phyloP scores from a whole-genome alignment of 2,113 vertebrate species.

The Passer domesticus region DNA sequence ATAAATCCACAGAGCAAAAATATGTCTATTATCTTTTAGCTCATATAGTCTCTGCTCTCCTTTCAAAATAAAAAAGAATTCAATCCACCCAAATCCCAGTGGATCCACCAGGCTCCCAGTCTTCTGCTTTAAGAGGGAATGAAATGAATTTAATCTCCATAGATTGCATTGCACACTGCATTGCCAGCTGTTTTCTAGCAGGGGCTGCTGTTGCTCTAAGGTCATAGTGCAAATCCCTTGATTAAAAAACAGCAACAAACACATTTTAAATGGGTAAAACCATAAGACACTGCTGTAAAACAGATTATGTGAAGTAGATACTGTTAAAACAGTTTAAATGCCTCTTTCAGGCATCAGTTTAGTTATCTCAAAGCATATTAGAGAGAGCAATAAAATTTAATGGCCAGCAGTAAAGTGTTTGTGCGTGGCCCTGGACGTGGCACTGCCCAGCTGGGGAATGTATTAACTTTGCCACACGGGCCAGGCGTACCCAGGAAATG shows the following conservation, averaged over 20 bases:
- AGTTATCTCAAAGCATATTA: conserved; percentile 64
- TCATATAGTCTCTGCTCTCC: not conserved
- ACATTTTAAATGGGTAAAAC: conserved; percentile 50
- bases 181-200: conserved; percentile 37
- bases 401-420: conserved; percentile 55
- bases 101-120: not conserved
- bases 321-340: conserved; percentile 55
- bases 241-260: conserved; percentile 36
- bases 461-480: accelerated
- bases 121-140: not conserved
- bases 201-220: not conserved
- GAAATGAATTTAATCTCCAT: conserved; percentile 24
- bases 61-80: not conserved
- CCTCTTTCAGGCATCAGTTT: conserved; percentile 61
- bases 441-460: not conserved
- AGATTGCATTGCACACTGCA: not conserved
- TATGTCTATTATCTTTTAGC: not conserved
- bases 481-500: accelerated
- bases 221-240: conserved; percentile 32
- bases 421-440: not conserved
- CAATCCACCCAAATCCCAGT: conserved; percentile 28
- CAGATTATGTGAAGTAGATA: conserved; percentile 59
- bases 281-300: conserved; percentile 39
- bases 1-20: conserved; percentile 11
- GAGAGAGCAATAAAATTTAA: conserved; percentile 60